Base-by-base conservation (phyloP, 2,113 vertebrate species). In the Phylloscopus trochilus region DNA sequence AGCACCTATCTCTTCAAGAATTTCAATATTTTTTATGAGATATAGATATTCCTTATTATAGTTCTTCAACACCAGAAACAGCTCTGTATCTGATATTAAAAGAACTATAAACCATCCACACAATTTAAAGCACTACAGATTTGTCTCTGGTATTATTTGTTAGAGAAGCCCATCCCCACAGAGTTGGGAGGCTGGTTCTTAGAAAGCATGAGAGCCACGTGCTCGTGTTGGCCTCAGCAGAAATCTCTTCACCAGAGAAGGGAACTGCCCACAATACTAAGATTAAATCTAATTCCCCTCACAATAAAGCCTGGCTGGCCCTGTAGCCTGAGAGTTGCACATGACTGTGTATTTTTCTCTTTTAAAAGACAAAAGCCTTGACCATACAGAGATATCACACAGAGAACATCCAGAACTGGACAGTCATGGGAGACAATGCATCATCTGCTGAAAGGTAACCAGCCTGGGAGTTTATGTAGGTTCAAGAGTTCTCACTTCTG, bases 371-470 rank as follows among this genome's bases (percentile, higher is more conserved):
- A 5, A 86, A 96, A 44, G 55, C 79, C 0, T 91, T 93, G 59
- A 78, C 89, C 55, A 56, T 85, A 47, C 72, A 70, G 53, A 89
- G 77, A 7, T 4, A 33, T 44, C 47, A 63, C 0, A 44, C 6
- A 16, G 33, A 44, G 9, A 84, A 26, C 15, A 24, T 59, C 7
- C 81, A 75, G 62, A 77, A 87, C 0, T 83, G 39, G 0, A 87
- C 67, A 35, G 72, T 28, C 0, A 60, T 9, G 0, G 89, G 89
- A 0, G 2, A 23, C 15, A 64, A 41, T 41, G 41, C 49, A 56
- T 92, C 87, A 1, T 64, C 86, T 7, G 43, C 97, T 83, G 87
- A 49, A 62, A 96, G 87, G 83, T 93, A 83, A 51, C 5, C 20
- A 59, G 7, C 1, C 21, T 15, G 7, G 24, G 27, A 6, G 4